phyloP scores from a whole-genome alignment of 1,140 invertebrate genomes.

The Papilio helenus region DNA sequence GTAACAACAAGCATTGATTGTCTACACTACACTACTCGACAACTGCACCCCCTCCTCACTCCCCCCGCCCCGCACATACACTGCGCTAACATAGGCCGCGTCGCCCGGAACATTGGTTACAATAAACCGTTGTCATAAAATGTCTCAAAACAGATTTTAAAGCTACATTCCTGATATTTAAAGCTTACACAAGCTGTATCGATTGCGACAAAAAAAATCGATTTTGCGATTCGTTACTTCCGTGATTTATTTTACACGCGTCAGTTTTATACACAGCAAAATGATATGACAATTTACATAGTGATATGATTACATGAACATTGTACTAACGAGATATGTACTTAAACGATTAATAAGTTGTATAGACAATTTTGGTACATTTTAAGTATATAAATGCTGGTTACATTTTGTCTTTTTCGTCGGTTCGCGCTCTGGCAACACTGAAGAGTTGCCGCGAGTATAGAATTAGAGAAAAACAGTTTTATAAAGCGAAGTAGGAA shows the following conservation, averaged over 20 bases:
- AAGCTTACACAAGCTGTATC: slow-evolving; percentile 65
- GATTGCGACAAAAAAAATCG: slow-evolving; percentile 45
- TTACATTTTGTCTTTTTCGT: slow-evolving; percentile 79
- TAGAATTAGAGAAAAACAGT: slow-evolving; percentile 49
- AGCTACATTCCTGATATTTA: slow-evolving; percentile 77
- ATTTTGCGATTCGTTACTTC: slow-evolving; percentile 50
- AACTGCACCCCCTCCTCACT: slow-evolving; percentile 50
- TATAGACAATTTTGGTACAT: slow-evolving; percentile 74
- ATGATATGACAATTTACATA: slow-evolving; percentile 81
- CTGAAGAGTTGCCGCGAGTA: slow-evolving; percentile 49
- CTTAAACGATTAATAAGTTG: slow-evolving; percentile 72
- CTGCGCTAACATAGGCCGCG: slow-evolving; percentile 68
- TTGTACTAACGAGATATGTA: slow-evolving; percentile 82
- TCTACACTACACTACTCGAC: slow-evolving; percentile 77
- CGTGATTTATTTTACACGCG: slow-evolving; percentile 72
- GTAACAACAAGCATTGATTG: slow-evolving; percentile 74
- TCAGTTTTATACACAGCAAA: slow-evolving; percentile 71
- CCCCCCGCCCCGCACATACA: slow-evolving; percentile 53
- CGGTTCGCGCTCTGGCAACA: slow-evolving; percentile 68
- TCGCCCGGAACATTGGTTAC: slow-evolving; percentile 41
- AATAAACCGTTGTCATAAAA: slow-evolving; percentile 54
- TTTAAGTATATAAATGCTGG: slow-evolving; percentile 74
- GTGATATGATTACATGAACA: slow-evolving; percentile 78
- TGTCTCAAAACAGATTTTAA: slow-evolving; percentile 71
- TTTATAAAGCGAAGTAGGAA: slow-evolving; percentile 42